phyloP scores from a whole-genome alignment of 2,888 invertebrate genomes.

The Microplitis deprimator region DNA sequence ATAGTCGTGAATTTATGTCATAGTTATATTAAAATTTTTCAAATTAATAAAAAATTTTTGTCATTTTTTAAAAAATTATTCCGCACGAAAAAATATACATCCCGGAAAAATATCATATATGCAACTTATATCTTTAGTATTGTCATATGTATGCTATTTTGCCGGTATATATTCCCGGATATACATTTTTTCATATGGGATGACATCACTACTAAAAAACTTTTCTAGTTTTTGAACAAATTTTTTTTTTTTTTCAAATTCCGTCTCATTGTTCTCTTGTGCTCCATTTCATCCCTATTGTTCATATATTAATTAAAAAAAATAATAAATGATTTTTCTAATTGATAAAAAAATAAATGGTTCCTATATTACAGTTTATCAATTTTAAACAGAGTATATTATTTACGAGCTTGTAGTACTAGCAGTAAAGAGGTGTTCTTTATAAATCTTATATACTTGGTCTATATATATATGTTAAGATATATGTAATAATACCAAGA shows the following conservation, averaged over 20 bases:
- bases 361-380: slow-evolving; percentile 20
- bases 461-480: slow-evolving; percentile 7
- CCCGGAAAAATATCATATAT: too few species aligned
- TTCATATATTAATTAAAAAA: too few species aligned
- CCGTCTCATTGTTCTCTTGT: not conserved
- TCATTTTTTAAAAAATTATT: too few species aligned
- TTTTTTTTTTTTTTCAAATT: not conserved
- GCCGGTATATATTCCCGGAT: too few species aligned
- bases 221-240: not conserved
- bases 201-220: not conserved
- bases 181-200: too few species aligned
- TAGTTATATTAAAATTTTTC: too few species aligned
- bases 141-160: too few species aligned
- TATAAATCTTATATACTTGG: slow-evolving; percentile 18
- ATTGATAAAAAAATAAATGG: not conserved
- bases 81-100: too few species aligned
- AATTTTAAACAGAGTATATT: slow-evolving; percentile 11
- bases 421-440: not conserved
- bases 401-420: slow-evolving; percentile 19
- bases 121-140: too few species aligned
- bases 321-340: not conserved
- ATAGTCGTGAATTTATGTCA: too few species aligned
- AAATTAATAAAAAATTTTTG: too few species aligned
- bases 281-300: too few species aligned
- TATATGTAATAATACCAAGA: slow-evolving; percentile 19